Conservation (phyloP, 2,888 invertebrate species). For the Elmis aenea region DNA sequence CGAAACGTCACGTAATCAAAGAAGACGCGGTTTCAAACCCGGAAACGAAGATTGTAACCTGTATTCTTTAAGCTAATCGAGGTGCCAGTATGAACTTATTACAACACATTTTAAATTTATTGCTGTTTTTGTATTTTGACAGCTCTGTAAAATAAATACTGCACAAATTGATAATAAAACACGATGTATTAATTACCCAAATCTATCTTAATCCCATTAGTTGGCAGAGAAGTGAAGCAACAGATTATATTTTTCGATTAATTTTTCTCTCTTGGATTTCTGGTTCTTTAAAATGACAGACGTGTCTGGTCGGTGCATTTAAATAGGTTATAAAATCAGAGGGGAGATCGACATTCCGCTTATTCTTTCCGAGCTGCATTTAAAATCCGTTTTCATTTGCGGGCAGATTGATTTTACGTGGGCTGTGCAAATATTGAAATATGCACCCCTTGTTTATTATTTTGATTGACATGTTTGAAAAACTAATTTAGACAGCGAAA, state of each 20-base stretch:
- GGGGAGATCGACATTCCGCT: slow-evolving; percentile 18
- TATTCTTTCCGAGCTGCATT: slow-evolving; percentile 23
- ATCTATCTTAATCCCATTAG: no score
- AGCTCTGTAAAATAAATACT: no score
- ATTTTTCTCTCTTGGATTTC: slow-evolving; percentile 13
- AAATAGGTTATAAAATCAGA: slow-evolving; percentile 30
- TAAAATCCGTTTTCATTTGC: slow-evolving; percentile 40
- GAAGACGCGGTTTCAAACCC: no score
- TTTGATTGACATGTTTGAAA: slow-evolving; percentile 44
- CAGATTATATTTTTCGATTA: slow-evolving; percentile 11
- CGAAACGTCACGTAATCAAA: no score
- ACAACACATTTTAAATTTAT: no score
- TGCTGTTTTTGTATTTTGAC: no score
- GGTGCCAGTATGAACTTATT: no score
- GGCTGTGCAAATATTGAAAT: slow-evolving; percentile 44
- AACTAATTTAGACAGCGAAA: slow-evolving; percentile 29
- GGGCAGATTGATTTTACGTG: slow-evolving; percentile 41
- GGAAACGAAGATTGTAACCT: no score
- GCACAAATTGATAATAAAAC: no score
- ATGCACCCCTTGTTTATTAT: slow-evolving; percentile 46
- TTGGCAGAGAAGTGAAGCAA: slow-evolving; percentile 15
- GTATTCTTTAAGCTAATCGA: no score
- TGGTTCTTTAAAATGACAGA: slow-evolving; percentile 27
- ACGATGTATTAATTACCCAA: no score
- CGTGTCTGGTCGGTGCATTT: slow-evolving; percentile 28